Evolutionary conservation across 2,888 invertebrate species (phyloP).

Genomic region (Limulus polyphemus): DNA sequence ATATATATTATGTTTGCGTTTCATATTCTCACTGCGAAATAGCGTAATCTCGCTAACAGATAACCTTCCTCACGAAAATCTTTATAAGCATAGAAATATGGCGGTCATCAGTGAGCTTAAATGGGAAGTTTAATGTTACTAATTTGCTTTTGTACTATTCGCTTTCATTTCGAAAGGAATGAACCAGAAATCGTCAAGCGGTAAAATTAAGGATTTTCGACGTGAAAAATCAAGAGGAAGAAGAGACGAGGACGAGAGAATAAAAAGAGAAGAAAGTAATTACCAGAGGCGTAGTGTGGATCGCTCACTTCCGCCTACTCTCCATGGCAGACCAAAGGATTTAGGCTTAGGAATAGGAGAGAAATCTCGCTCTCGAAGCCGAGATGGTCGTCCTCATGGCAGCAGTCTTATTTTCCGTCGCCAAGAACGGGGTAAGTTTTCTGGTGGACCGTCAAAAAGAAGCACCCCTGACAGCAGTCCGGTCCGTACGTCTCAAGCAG

Average conservation of each 20-base stretch:
- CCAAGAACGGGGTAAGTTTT: slow-evolving; percentile 11
- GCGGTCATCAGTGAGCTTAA: no score
- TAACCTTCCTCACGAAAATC: no score
- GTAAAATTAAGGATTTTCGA: slow-evolving; percentile 18
- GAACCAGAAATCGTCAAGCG: slow-evolving; percentile 19
- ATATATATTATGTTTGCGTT: no score
- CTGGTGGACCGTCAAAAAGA: no score
- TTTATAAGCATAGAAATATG: no score
- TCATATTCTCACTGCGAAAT: no score
- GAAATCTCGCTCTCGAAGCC: slow-evolving; percentile 14
- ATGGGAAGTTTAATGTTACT: no score
- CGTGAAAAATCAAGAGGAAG: slow-evolving; percentile 16
- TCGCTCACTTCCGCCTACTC: slow-evolving; percentile 5
- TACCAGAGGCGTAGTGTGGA: slow-evolving; percentile 14
- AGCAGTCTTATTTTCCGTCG: slow-evolving; percentile 15
- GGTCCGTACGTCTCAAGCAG: no score
- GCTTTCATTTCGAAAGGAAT: slow-evolving; percentile 8
- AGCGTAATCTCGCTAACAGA: no score
- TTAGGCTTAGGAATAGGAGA: slow-evolving; percentile 1
- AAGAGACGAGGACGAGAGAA: slow-evolving; percentile 16
- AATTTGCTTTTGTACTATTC: no score
- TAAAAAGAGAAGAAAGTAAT: slow-evolving; percentile 13
- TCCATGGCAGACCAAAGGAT: background rate
- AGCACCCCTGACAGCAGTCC: no score
- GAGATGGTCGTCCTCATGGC: slow-evolving; percentile 8